These are phyloP conservation scores for Oryctes rhinoceros DNA, from an alignment of 1,140 invertebrate genomes.

Conservation along the genomic window DNA sequence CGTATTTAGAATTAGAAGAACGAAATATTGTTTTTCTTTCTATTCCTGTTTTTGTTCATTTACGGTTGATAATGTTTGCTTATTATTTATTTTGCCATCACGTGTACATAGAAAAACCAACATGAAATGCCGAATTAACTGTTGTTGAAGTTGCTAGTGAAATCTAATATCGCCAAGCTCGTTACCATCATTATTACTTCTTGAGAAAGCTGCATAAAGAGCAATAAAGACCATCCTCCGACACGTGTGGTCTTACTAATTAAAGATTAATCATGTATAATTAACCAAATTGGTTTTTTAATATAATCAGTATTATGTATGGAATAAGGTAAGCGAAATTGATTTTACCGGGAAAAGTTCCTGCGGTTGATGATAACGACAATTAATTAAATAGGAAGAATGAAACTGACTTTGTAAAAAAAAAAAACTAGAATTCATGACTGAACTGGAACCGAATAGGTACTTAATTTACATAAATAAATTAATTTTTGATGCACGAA, in stretches of 20 bases:
- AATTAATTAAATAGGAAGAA: not conserved
- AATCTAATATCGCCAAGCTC: too few species aligned
- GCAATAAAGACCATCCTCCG: not conserved
- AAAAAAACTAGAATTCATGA: not conserved
- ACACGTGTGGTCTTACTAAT: not conserved
- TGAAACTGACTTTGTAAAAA: not conserved
- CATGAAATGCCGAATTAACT: too few species aligned
- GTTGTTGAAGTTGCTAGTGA: too few species aligned
- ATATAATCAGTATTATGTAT: slow-evolving; percentile 15
- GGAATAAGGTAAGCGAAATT: slow-evolving; percentile 1
- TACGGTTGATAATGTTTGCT: too few species aligned
- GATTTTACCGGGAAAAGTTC: slow-evolving; percentile 8
- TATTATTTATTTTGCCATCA: too few species aligned
- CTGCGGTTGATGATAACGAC: not conserved
- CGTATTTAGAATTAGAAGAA: too few species aligned
- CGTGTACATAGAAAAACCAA: too few species aligned
- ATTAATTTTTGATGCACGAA: not conserved
- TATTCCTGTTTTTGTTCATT: too few species aligned
- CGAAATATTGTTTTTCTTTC: too few species aligned
- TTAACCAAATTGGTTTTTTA: not conserved
- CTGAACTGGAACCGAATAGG: not conserved
- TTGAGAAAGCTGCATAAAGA: not conserved
- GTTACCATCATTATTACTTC: too few species aligned
- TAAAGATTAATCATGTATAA: slow-evolving; percentile 1
- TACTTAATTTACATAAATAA: slow-evolving; percentile 17